These are phyloP conservation scores for Zhengitettix transpicula DNA, from an alignment of 2,888 invertebrate genomes.

Conservation along the genomic window DNA sequence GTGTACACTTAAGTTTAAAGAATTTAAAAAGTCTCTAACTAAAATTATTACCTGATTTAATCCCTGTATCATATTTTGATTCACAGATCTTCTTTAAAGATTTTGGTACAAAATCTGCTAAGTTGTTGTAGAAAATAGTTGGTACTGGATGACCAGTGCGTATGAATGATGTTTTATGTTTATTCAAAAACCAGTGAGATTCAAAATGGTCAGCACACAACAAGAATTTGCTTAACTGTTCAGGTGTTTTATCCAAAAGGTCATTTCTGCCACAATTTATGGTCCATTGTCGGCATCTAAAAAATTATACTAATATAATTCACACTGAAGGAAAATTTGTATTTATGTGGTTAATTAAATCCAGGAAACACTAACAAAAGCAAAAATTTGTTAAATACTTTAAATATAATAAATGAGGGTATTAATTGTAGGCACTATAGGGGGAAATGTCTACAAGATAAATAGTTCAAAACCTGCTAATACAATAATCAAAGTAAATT, in stretches of 20 bases:
- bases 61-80: neutral
- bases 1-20: too few relatives aligned
- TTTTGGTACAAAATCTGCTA: conserved; percentile 10
- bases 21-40: too few relatives aligned
- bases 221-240: conserved; percentile 7
- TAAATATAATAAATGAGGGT: too few relatives aligned
- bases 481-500: too few relatives aligned
- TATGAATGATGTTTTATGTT: conserved; percentile 9
- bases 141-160: conserved; percentile 6
- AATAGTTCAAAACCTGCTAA: too few relatives aligned
- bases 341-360: too few relatives aligned
- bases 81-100: conserved; percentile 5
- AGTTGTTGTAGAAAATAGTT: conserved; percentile 11
- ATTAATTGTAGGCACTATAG: too few relatives aligned
- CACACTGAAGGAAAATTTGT: too few relatives aligned
- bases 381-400: too few relatives aligned
- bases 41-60: neutral
- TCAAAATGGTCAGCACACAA: conserved; percentile 14
- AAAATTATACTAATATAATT: neutral
- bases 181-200: conserved; percentile 10
- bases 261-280: conserved; percentile 9
- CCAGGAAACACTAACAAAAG: too few relatives aligned
- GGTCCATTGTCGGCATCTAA: conserved; percentile 8
- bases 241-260: conserved; percentile 7
- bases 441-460: too few relatives aligned